These are phyloP conservation scores for Scatophagus argus DNA, from an alignment of 2,113 vertebrate genomes.

Conservation along the genomic window DNA sequence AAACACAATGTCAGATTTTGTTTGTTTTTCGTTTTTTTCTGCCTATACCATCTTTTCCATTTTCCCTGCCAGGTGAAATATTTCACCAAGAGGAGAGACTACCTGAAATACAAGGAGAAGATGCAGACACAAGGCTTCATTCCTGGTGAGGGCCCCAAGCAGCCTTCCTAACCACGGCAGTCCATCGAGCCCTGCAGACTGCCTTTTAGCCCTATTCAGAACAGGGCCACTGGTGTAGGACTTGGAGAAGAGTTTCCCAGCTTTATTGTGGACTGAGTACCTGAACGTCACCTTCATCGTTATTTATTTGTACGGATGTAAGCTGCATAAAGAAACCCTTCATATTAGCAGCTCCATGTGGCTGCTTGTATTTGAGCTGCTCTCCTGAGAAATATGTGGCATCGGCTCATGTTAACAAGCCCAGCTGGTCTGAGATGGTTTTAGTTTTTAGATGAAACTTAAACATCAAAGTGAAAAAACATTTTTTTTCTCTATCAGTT, in stretches of 20 bases:
- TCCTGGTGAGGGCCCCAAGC: conserved; percentile 78
- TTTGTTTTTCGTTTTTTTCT: too few relatives aligned
- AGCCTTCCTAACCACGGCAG: conserved; percentile 65
- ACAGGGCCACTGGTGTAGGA: conserved; percentile 8
- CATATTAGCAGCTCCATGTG: not conserved
- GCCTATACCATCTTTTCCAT: not conserved
- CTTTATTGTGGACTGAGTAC: not conserved
- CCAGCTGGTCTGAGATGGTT: not conserved
- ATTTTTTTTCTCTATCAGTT: not conserved
- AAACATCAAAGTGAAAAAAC: too few relatives aligned
- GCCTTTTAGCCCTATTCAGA: conserved; percentile 3
- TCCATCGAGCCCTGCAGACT: not conserved
- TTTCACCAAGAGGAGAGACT: conserved; percentile 94
- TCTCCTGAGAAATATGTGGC: not conserved
- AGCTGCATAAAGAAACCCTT: not conserved
- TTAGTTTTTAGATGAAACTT: too few relatives aligned
- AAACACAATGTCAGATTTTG: too few relatives aligned
- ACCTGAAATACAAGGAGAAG: conserved; percentile 92
- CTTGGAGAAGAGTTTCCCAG: not conserved
- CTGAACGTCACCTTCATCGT: not conserved
- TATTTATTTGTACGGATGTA: conserved; percentile 57
- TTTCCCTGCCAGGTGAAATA: conserved; percentile 90
- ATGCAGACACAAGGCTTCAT: conserved; percentile 87
- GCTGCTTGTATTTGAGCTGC: not conserved
- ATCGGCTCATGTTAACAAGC: not conserved